phyloP scores from a whole-genome alignment of 2,888 invertebrate species.

The Apomyelois bistriatella region DNA sequence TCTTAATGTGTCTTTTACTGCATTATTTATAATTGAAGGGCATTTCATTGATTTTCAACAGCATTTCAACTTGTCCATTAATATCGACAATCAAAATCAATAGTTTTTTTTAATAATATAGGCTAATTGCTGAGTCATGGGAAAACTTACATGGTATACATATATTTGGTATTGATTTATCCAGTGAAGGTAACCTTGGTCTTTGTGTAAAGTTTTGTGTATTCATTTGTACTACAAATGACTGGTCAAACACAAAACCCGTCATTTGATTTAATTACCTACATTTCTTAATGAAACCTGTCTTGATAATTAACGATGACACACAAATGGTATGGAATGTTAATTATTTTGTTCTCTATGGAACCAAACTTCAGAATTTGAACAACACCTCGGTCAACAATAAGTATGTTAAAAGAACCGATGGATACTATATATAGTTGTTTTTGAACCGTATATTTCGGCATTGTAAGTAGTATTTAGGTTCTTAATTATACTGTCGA shows the following conservation, averaged over 20 bases:
- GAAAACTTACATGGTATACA: conserved; percentile 7
- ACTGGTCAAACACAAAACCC: not conserved
- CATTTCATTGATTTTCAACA: not conserved
- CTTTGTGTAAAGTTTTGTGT: conserved; percentile 6
- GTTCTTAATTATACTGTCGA: too few species aligned
- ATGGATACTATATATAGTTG: too few species aligned
- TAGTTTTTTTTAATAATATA: not conserved
- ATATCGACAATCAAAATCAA: not conserved
- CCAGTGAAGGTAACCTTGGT: conserved; percentile 18
- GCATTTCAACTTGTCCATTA: not conserved
- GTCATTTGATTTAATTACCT: not conserved
- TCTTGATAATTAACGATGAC: not conserved
- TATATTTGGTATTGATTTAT: conserved; percentile 21
- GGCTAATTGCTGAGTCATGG: conserved; percentile 4
- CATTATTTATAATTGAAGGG: too few species aligned
- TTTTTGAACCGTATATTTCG: too few species aligned
- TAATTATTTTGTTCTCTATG: not conserved
- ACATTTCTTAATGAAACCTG: not conserved
- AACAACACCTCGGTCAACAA: too few species aligned
- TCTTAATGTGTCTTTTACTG: too few species aligned
- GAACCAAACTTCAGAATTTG: too few species aligned
- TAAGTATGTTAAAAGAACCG: too few species aligned
- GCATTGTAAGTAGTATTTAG: too few species aligned
- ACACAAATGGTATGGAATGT: not conserved
- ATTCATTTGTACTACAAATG: not conserved